These are phyloP conservation scores for Drosophila nr. perissopoda DNA, from an alignment of 2,888 invertebrate genomes.

Conservation along the genomic window DNA sequence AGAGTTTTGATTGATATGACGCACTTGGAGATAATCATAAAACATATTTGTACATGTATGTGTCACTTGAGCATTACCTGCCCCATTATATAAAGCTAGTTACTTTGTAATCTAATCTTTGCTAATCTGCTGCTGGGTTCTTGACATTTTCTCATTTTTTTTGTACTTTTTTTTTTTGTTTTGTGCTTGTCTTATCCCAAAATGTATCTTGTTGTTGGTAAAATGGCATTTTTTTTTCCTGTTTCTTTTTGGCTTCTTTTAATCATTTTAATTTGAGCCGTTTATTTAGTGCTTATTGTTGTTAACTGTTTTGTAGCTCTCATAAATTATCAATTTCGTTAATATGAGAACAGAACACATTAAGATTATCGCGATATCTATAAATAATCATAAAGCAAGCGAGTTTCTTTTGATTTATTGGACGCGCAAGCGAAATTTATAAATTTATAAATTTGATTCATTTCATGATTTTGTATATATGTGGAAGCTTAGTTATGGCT, in stretches of 20 bases:
- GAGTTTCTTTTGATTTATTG: conserved; percentile 27
- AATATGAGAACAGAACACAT: conserved; percentile 55
- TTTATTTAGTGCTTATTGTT: conserved; percentile 50
- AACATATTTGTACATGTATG: neutral
- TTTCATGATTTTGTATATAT: conserved; percentile 6
- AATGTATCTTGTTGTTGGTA: conserved; percentile 13
- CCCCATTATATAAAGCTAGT: conserved; percentile 6
- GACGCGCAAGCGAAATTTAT: conserved; percentile 17
- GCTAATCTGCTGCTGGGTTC: conserved; percentile 42
- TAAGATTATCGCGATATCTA: conserved; percentile 57
- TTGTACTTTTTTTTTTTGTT: neutral
- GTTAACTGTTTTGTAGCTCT: conserved; percentile 38
- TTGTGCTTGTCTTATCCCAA: conserved; percentile 13
- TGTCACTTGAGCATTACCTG: conserved; percentile 5
- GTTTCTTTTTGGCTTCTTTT: conserved; percentile 16
- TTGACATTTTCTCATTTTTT: neutral
- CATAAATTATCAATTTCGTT: conserved; percentile 64
- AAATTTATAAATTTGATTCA: conserved; percentile 44
- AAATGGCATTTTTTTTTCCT: neutral
- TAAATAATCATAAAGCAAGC: conserved; percentile 47
- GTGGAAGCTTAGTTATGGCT: conserved; percentile 50
- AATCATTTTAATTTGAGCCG: conserved; percentile 55
- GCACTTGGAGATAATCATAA: conserved; percentile 24
- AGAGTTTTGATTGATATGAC: conserved; percentile 28
- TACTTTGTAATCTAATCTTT: conserved; percentile 46